Evolutionary conservation across 2,888 invertebrate species (phyloP), one percentile per base, ranked within the genome.

Genomic region (Amiota minor): DNA sequence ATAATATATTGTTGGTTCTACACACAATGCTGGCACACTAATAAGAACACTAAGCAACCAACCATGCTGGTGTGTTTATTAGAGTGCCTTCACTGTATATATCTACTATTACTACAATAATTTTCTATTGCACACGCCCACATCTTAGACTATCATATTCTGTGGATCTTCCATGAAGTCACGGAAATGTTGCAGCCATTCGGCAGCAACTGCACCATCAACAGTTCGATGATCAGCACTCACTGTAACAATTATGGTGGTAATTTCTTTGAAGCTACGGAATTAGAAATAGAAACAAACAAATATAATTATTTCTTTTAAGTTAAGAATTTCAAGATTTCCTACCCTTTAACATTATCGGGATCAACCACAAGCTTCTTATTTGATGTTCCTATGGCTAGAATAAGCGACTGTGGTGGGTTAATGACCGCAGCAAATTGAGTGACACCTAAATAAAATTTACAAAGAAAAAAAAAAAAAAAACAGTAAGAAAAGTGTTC

Each of bases 161-260:
- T 95, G 93, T 45, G 99, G 99, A 87, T 97, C 95, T 90, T 99
- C 98, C 79, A 99, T 91, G 88, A 93, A 94, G 76, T 93, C 93
- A 83, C 94, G 95, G 91, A 99, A 97, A 70, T 94, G 95, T 85
- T 95, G 92, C 87, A 99, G 92, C 98, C 98, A 99, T 88, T 95
- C 93, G 2, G 99, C 99, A 72, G 98, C 99, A 6, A 99, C 95
- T 80, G 99, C 99, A 68, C 99, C 99, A 90, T 99, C 99, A 9
- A 99, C 96, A 35, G 98, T 97, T 84, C 99, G 92, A 90, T 99
- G 99, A 91, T 99, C 99, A 85, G 97, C 97, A 80, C 98, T 98
- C 76, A 99, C 92, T 18, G 99, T 99, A 75, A 98, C 98, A 59
- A 93, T 93, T 91, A 99, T 93, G 87, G 94, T 93, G 80, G 94